Conservation (phyloP, 2,797 vertebrate genomes). For the Pogoniulus pusillus region DNA sequence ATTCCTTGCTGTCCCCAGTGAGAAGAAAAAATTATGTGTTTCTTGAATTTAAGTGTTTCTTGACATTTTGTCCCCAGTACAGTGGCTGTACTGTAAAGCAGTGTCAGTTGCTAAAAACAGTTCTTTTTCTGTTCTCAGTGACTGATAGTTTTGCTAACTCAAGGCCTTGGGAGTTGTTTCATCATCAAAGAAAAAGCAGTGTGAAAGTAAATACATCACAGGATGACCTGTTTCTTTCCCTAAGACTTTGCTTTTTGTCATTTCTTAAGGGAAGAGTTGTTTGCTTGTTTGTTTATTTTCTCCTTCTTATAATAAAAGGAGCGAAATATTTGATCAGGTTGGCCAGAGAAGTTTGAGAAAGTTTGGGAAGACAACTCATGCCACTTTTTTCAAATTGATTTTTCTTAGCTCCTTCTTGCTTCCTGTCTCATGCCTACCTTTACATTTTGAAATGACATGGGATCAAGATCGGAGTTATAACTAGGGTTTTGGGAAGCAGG, state of each 20-base stretch:
- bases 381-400: background rate
- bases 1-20: background rate
- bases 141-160: background rate
- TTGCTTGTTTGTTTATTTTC: background rate
- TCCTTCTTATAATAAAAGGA: background rate
- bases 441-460: background rate
- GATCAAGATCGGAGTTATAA: background rate
- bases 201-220: background rate
- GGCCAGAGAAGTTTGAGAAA: no score
- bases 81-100: background rate
- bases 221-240: background rate
- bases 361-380: background rate
- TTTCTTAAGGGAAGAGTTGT: background rate
- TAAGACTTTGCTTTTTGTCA: background rate
- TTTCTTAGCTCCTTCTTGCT: background rate
- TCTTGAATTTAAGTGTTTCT: background rate
- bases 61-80: background rate
- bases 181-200: background rate
- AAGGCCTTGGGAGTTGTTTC: background rate
- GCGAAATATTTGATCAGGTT: background rate
- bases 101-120: background rate
- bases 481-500: background rate
- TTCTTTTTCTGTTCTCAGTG: background rate
- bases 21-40: background rate
- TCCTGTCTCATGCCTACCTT: background rate